These are phyloP conservation scores for Eristalis tenax DNA, from an alignment of 2,888 invertebrate genomes.

Conservation along the genomic window DNA sequence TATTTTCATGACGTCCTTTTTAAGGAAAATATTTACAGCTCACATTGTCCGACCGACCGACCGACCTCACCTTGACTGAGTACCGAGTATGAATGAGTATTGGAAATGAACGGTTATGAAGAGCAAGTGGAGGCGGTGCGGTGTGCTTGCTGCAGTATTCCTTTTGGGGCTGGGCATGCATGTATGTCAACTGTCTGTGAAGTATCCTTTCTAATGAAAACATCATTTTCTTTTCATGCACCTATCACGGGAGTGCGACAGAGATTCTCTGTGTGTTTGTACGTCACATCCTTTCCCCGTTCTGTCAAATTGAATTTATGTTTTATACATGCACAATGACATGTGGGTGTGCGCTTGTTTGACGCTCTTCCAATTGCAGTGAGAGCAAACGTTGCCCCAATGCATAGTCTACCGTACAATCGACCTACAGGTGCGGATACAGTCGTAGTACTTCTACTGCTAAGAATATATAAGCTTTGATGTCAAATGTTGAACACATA, in stretches of 20 bases:
- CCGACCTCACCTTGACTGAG: constrained; percentile 65
- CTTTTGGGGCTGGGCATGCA: constrained; percentile 17
- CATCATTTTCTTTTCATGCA: constrained; percentile 64
- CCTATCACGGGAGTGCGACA: neutral
- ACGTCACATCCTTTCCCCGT: neutral
- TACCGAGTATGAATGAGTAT: constrained; percentile 47
- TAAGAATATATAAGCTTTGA: constrained; percentile 55
- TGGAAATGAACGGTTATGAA: constrained; percentile 31
- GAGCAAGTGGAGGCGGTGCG: neutral
- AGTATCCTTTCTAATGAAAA: constrained; percentile 69
- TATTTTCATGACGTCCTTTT: constrained; percentile 69
- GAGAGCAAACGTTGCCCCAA: neutral
- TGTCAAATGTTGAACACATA: constrained; percentile 64
- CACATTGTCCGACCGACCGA: constrained; percentile 59
- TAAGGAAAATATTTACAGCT: constrained; percentile 63
- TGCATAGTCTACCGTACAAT: neutral
- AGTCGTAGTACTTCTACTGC: constrained; percentile 33
- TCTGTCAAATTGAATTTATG: constrained; percentile 63
- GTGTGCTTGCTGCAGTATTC: neutral
- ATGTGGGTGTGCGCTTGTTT: constrained; percentile 1
- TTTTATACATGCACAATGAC: neutral
- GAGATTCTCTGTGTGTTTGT: neutral
- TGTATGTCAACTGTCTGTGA: constrained; percentile 65
- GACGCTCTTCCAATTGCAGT: constrained; percentile 31
- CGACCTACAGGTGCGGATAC: constrained; percentile 22